Base-by-base conservation (phyloP, 2,113 vertebrate species). In the Apistogramma diplotaenia region DNA sequence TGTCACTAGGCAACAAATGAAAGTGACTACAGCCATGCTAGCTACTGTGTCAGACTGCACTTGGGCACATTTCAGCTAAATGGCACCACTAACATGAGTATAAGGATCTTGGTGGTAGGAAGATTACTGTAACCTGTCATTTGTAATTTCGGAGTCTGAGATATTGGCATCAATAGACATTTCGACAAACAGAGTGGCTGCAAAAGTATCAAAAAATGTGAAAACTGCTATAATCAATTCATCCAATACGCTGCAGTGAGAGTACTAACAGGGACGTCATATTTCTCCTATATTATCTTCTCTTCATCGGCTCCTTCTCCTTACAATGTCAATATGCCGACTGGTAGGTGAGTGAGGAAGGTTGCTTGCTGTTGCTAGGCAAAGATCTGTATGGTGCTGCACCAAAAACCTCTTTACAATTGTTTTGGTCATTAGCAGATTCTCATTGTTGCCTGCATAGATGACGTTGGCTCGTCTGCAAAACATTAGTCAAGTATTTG, bases 1-100 rank as follows among this genome's bases (percentile, higher is more conserved):
- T 70, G 43, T 70, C 65, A 70, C 65, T 70, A 70, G 16, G 43
- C 65, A 70, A 70, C 65, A 70, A 70, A 49, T 70, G 43, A 70
- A 8, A 31, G 65, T 13, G 3, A 43, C 29, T 13, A 31, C n/a
- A 70, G 65, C 25, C 43, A 51, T 51, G 43, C 43, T 51, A 70
- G 43, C 65, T n/a, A 43, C 43, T 51, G 25, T 0, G 43, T 70
- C 25, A 70, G 65, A 16, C 16, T 67, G 40, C 9, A 2, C 4
- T 67, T 27, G 23, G 37, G 9, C 23, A 19, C 40, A 49, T 18
- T 67, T 67, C 37, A 29, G 40, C 8, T 70, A 70, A 49, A 67
- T 16, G 6, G 23, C 29, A 70, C 29, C 16, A 49, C 46, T 12
- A 67, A 67, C 62, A 67, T 67, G 46, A 67, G 15, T 46, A 67